These are phyloP conservation scores for Nomada flava DNA, from an alignment of 2,888 invertebrate genomes.

Conservation along the genomic window DNA sequence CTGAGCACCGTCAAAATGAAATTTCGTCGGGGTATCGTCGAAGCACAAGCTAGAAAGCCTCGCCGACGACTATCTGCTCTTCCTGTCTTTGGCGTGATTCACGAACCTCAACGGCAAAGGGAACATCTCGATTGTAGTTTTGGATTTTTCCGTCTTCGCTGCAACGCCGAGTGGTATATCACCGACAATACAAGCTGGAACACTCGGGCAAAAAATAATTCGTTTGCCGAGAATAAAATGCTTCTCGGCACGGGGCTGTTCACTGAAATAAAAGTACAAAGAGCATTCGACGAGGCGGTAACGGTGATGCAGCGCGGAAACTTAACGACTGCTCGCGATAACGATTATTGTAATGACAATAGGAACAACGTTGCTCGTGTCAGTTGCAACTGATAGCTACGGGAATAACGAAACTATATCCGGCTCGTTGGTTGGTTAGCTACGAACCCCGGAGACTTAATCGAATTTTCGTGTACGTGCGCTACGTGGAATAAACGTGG, in stretches of 20 bases:
- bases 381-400: slow-evolving; percentile 2
- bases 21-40: slow-evolving; percentile 39
- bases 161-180: slow-evolving; percentile 10
- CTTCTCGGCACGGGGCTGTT: slow-evolving; percentile 1
- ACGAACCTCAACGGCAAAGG: slow-evolving; percentile 5
- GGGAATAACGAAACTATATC: not conserved
- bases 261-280: slow-evolving; percentile 11
- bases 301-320: slow-evolving; percentile 34
- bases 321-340: slow-evolving; percentile 49
- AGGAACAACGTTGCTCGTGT: slow-evolving; percentile 22
- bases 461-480: not conserved
- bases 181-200: slow-evolving; percentile 25
- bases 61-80: slow-evolving; percentile 18
- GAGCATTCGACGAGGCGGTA: slow-evolving; percentile 27
- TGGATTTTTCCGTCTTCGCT: slow-evolving; percentile 19
- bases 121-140: slow-evolving; percentile 4
- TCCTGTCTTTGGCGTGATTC: slow-evolving; percentile 20
- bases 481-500: slow-evolving; percentile 9
- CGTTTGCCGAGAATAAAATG: slow-evolving; percentile 7
- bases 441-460: slow-evolving; percentile 28
- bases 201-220: slow-evolving; percentile 29
- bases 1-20: slow-evolving; percentile 37
- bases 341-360: slow-evolving; percentile 54
- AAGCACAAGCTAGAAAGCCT: slow-evolving; percentile 18
- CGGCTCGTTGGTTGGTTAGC: not conserved